Percentiles rank a stretch among this genome's conserved stretches.
Conservation (phyloP, 2,797 vertebrate species). For the Prionace glauca region DNA sequence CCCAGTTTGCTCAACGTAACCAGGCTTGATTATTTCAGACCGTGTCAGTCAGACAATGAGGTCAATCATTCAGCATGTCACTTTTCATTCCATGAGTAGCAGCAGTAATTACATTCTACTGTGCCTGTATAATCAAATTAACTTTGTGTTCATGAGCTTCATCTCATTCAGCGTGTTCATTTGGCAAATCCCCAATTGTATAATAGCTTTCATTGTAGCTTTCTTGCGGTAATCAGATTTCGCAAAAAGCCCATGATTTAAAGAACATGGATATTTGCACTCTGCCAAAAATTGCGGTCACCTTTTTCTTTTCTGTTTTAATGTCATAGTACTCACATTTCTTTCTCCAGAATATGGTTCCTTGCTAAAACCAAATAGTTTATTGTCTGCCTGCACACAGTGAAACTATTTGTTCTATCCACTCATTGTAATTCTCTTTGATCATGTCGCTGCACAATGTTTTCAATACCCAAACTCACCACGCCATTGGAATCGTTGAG, state of each 20-base stretch:
- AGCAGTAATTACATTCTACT: slow-evolving; percentile 6
- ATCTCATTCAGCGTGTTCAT: not conserved
- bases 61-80: not conserved
- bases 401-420: not conserved
- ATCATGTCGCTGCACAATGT: not conserved
- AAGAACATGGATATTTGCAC: not conserved
- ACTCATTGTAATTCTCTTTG: not conserved
- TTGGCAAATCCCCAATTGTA: not conserved
- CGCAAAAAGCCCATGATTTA: not conserved
- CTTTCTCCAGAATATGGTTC: not conserved
- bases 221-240: not conserved
- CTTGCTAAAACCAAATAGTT: not conserved
- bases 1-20: not conserved
- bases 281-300: not conserved
- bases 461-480: too few relatives aligned
- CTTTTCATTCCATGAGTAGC: not conserved
- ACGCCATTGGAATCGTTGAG: not conserved
- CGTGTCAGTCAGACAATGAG: not conserved
- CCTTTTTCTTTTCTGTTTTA: not conserved
- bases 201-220: not conserved
- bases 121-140: slow-evolving; percentile 33
- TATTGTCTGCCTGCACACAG: not conserved
- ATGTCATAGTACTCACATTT: not conserved
- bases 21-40: not conserved
- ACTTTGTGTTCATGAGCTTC: not conserved